These are phyloP conservation scores for Scophthalmus maximus DNA, from an alignment of 2,113 vertebrate species.

Conservation along the genomic window DNA sequence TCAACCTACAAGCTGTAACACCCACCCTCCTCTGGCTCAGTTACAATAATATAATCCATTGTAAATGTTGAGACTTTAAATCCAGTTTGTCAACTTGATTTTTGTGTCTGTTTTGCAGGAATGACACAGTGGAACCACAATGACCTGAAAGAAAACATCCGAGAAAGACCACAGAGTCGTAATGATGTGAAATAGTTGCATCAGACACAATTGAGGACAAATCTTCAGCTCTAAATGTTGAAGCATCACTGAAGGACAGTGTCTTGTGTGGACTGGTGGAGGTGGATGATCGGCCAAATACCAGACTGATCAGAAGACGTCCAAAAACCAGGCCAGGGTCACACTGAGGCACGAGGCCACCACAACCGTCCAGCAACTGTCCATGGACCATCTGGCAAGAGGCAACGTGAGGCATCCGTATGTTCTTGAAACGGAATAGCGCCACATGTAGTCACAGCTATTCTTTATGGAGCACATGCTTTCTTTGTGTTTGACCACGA, in stretches of 20 bases:
- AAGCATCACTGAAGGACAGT: slow-evolving; percentile 68
- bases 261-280: slow-evolving; percentile 57
- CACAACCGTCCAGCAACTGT: slow-evolving; percentile 59
- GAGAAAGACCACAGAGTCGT: slow-evolving; percentile 1
- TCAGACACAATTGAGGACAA: slow-evolving; percentile 66
- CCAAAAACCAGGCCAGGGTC: slow-evolving; percentile 60
- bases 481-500: slow-evolving; percentile 75
- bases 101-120: slow-evolving; percentile 19
- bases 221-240: slow-evolving; percentile 56
- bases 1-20: too few species aligned
- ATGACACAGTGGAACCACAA: slow-evolving; percentile 62
- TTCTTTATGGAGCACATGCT: slow-evolving; percentile 71
- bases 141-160: slow-evolving; percentile 4
- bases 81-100: not conserved
- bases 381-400: slow-evolving; percentile 64
- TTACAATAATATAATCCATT: too few species aligned
- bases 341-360: slow-evolving; percentile 62
- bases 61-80: too few species aligned
- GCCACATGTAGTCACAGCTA: slow-evolving; percentile 70
- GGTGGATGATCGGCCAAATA: slow-evolving; percentile 65
- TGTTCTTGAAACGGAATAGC: slow-evolving; percentile 58
- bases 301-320: slow-evolving; percentile 54
- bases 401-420: slow-evolving; percentile 25
- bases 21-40: too few species aligned
- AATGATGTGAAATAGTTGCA: slow-evolving; percentile 53